Evolutionary conservation across 2,113 vertebrate species (phyloP).

Genomic region (Atherinomorus stipes): DNA sequence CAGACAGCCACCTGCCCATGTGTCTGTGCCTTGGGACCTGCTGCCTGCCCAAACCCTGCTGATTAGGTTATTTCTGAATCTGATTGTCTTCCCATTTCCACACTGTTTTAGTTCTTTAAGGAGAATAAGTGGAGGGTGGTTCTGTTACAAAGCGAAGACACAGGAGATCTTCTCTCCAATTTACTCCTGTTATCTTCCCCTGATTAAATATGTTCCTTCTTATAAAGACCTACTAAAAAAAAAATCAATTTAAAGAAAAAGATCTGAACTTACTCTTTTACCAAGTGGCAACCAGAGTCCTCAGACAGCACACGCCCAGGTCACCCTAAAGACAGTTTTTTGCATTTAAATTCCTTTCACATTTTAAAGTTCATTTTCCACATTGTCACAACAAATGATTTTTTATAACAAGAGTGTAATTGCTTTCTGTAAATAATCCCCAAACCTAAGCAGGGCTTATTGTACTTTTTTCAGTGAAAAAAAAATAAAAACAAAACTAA

Average conservation of each 20-base stretch:
- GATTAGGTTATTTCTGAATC: slow-evolving; percentile 64
- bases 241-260: background rate
- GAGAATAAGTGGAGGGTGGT: slow-evolving; percentile 2
- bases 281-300: background rate
- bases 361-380: background rate
- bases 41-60: slow-evolving; percentile 51
- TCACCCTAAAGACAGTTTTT: background rate
- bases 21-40: slow-evolving; percentile 46
- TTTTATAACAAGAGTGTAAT: background rate
- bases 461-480: background rate
- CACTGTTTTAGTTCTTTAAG: slow-evolving; percentile 23
- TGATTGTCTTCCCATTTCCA: slow-evolving; percentile 46
- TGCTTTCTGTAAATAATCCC: slow-evolving; percentile 10
- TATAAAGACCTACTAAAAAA: background rate
- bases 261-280: background rate
- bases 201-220: slow-evolving; percentile 17
- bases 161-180: slow-evolving; percentile 1
- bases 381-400: slow-evolving; percentile 7
- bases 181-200: background rate
- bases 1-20: slow-evolving; percentile 63
- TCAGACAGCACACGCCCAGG: background rate
- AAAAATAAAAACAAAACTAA: too few relatives aligned
- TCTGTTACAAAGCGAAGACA: slow-evolving; percentile 4
- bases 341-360: background rate
- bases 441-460: background rate